A percentile compares a stretch with the other conserved stretches of the same genome.
phyloP scores from a whole-genome alignment of 2,113 vertebrate genomes.

The Sceloporus tristichus region DNA sequence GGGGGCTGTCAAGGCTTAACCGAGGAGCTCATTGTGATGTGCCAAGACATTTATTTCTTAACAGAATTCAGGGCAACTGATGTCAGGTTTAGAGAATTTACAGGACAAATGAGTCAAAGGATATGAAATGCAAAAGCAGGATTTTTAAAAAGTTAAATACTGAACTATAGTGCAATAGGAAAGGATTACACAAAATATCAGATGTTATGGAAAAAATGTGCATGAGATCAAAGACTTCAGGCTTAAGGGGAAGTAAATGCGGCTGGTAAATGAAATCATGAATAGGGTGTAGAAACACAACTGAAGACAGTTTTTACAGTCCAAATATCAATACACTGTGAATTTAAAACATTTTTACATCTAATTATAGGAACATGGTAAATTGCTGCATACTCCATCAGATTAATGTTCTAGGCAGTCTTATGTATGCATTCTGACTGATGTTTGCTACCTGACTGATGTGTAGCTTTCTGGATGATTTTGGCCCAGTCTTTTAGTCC shows the following conservation, averaged over 20 bases:
- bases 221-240: neutral
- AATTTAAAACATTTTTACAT: neutral
- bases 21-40: no score
- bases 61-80: neutral
- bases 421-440: neutral
- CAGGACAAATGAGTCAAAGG: neutral
- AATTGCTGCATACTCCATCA: neutral
- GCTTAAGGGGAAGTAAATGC: neutral
- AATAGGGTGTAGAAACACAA: neutral
- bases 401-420: neutral
- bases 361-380: neutral
- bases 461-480: no score
- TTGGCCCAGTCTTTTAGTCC: no score
- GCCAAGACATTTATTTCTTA: neutral
- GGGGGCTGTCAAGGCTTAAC: neutral
- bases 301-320: neutral
- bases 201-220: neutral
- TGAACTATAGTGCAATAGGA: neutral
- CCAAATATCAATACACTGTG: neutral
- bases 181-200: neutral
- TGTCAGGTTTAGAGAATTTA: neutral
- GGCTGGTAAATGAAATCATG: neutral
- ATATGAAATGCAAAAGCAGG: neutral
- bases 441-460: no score
- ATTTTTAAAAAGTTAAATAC: neutral